Percentiles rank a stretch among this genome's conserved stretches.
Conservation (phyloP, 2,888 invertebrate genomes). For the Platypus cylindrus region DNA sequence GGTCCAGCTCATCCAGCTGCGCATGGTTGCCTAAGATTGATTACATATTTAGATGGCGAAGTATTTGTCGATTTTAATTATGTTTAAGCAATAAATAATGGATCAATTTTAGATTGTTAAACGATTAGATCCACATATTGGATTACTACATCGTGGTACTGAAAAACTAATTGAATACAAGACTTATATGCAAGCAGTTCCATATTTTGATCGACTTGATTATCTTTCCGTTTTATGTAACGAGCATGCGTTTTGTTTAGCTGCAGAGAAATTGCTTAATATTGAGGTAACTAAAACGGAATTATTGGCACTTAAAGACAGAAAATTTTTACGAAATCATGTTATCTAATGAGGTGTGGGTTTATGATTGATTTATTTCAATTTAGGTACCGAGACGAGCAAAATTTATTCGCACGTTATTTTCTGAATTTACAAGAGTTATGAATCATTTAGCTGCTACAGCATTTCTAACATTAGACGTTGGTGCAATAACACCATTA, state of each 20-base stretch:
- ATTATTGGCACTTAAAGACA: no score
- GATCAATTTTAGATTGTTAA: slow-evolving; percentile 45
- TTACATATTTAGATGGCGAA: slow-evolving; percentile 73
- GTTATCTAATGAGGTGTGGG: no score
- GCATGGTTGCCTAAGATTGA: slow-evolving; percentile 73
- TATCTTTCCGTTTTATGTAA: slow-evolving; percentile 77
- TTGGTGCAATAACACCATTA: slow-evolving; percentile 78
- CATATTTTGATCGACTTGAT: slow-evolving; percentile 79
- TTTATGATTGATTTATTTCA: no score
- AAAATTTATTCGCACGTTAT: slow-evolving; percentile 59
- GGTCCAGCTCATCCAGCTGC: slow-evolving; percentile 88
- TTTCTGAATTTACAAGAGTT: slow-evolving; percentile 59
- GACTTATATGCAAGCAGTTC: slow-evolving; percentile 71
- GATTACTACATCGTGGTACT: slow-evolving; percentile 75
- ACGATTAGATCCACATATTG: slow-evolving; percentile 73
- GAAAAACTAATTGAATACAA: slow-evolving; percentile 86
- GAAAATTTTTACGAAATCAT: background rate
- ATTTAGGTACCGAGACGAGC: slow-evolving; percentile 56
- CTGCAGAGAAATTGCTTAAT: slow-evolving; percentile 71
- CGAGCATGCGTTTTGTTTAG: slow-evolving; percentile 65
- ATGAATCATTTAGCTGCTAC: slow-evolving; percentile 70
- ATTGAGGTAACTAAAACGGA: slow-evolving; percentile 56
- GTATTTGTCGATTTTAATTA: slow-evolving; percentile 24
- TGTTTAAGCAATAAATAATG: background rate
- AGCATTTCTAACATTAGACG: slow-evolving; percentile 58